Base-by-base conservation (phyloP, 2,113 vertebrate genomes). In the Natator depressus region DNA sequence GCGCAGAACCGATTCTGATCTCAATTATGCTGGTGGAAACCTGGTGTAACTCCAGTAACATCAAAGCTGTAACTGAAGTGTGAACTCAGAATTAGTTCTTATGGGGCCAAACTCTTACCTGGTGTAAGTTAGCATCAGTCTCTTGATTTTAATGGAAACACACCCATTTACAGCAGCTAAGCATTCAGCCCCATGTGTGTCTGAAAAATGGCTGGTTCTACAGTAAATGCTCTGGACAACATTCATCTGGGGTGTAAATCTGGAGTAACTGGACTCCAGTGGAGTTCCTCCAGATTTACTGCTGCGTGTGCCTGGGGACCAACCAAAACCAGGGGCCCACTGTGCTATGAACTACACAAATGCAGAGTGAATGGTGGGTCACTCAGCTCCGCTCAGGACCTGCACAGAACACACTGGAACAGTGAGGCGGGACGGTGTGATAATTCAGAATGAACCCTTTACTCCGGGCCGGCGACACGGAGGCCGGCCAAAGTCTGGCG, bases 61-160 rank as follows among this genome's bases (percentile, higher is more conserved):
- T 1, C 90, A 65, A n/a, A 10, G 25, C 17, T 2, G 6, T 49
- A 55, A 69, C 1, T 4, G 5, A 78, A n/a, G 16, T n/a, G 25
- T 31, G 72, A 92, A 57, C 93, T 80, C 51, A 82, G 94, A 94
- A 31, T 6, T 31, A 51, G 50, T 4, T 59, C 87, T 42, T 13
- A 5, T 6, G 38, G 84, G 35, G 50, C 35, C 65, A 42, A 24
- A 4, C 14, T 14, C 62, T 79, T 47, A n/a, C 24, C 16, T 22
- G 54, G 38, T 54, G 87, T 72, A 89, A 69, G 13, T 3, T 7
- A 54, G 20, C 25, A 53, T 17, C 84, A 20, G 1, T 1, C 0
- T 50, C 47, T 7, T 31, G 25, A 62, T 62, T 62, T 62, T 62
- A 4, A 10, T 0, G 0, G 24, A 65, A 51, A 38, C n/a, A 54